Percentiles rank a stretch among this genome's conserved stretches.
These are phyloP conservation scores for Bombus waltoni DNA, from an alignment of 1,140 invertebrate genomes.

Conservation along the genomic window DNA sequence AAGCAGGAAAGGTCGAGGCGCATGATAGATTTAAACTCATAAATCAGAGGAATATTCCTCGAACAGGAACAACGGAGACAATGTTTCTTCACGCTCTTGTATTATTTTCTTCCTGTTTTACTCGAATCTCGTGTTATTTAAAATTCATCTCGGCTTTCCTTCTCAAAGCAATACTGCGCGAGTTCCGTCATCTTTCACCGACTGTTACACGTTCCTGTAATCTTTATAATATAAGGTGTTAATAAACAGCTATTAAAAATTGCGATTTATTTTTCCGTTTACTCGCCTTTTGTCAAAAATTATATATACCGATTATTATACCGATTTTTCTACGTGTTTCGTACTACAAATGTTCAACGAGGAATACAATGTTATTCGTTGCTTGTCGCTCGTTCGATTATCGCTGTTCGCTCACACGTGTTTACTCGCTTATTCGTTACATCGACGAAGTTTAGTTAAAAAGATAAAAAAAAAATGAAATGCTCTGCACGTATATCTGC, in stretches of 20 bases:
- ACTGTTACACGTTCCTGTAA: too few species aligned
- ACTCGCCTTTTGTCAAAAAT: background rate
- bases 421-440: too few species aligned
- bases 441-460: too few species aligned
- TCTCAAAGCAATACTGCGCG: too few species aligned
- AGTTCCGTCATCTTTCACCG: background rate
- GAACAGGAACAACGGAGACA: background rate
- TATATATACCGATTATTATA: too few species aligned
- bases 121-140: slow-evolving; percentile 11
- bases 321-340: background rate
- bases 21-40: background rate
- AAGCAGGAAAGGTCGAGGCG: background rate
- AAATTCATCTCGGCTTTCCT: background rate
- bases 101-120: background rate
- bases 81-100: too few species aligned
- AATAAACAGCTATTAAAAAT: background rate
- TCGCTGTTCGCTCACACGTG: too few species aligned
- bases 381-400: too few species aligned
- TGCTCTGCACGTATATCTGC: background rate
- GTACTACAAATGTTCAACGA: too few species aligned
- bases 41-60: background rate
- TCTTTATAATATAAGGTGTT: too few species aligned
- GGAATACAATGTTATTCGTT: too few species aligned
- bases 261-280: too few species aligned
- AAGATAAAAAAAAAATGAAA: background rate